phyloP scores from a whole-genome alignment of 1,140 invertebrate species.

The Drosophila ogumai region DNA sequence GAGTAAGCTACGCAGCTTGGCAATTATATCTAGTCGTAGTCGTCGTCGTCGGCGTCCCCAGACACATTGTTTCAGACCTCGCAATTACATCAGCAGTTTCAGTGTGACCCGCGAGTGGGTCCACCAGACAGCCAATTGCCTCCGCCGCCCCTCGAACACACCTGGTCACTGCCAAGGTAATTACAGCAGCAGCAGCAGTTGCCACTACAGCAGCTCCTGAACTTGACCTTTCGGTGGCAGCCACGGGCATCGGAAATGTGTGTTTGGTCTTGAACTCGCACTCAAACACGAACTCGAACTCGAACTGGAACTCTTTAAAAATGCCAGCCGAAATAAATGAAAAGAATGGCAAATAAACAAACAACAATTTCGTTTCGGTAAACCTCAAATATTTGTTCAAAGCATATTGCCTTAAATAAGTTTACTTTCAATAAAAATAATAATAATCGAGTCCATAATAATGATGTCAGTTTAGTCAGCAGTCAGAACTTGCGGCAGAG shows the following conservation, averaged over 20 bases:
- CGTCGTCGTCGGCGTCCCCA: constrained; percentile 1
- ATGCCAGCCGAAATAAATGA: constrained; percentile 21
- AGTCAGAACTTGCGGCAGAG: constrained; percentile 2
- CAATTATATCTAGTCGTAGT: constrained; percentile 55
- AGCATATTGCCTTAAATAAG: constrained; percentile 9
- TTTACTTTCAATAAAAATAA: constrained; percentile 17
- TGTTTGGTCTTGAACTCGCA: constrained; percentile 39
- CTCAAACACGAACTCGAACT: constrained; percentile 30
- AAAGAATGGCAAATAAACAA: constrained; percentile 19
- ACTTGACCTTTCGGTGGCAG: constrained; percentile 52
- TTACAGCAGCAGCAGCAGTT: constrained; percentile 23
- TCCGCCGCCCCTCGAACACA: constrained; percentile 14
- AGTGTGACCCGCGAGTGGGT: constrained; percentile 51
- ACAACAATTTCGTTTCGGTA: constrained; percentile 13
- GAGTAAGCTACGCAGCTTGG: constrained; percentile 58
- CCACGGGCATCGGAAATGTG: constrained; percentile 43
- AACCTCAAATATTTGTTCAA: constrained; percentile 25
- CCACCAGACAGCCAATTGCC: not conserved
- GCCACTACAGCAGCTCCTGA: constrained; percentile 40
- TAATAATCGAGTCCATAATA: constrained; percentile 26
- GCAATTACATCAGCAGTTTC: constrained; percentile 52
- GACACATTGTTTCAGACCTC: constrained; percentile 39
- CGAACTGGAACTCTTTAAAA: constrained; percentile 34
- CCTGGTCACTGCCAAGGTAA: constrained; percentile 58
- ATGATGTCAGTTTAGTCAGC: constrained; percentile 20